A percentile compares a stretch with the other conserved stretches of the same genome.
phyloP scores from a whole-genome alignment of 2,888 invertebrate species.

The Heliconius sara region DNA sequence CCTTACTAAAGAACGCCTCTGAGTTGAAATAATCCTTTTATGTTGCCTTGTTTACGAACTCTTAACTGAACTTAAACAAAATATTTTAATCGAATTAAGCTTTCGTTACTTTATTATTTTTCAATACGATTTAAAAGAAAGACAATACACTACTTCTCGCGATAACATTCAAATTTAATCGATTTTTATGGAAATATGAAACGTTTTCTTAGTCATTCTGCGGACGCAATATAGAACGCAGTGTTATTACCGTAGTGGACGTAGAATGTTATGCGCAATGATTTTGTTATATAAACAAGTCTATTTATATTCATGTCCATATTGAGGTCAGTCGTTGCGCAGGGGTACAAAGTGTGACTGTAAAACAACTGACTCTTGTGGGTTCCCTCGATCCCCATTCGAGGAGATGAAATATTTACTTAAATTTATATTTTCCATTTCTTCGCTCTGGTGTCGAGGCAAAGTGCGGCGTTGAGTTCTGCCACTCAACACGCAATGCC shows the following conservation, averaged over 20 bases:
- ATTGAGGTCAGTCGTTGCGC: too few species aligned
- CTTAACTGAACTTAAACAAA: neutral
- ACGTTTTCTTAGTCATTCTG: neutral
- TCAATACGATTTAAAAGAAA: neutral
- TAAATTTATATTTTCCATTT: too few species aligned
- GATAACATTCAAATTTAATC: neutral
- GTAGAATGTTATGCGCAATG: neutral
- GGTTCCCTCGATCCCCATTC: too few species aligned
- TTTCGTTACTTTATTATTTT: neutral
- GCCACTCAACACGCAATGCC: too few species aligned
- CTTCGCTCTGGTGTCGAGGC: too few species aligned
- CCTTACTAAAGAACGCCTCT: slow-evolving; percentile 4
- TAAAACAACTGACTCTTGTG: too few species aligned
- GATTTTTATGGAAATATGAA: neutral
- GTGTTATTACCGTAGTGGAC: neutral
- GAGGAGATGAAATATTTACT: too few species aligned
- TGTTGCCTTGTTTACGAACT: slow-evolving; percentile 17
- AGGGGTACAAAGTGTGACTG: too few species aligned
- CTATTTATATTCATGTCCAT: neutral
- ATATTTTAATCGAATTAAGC: slow-evolving; percentile 3
- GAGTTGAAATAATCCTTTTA: slow-evolving; percentile 24
- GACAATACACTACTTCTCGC: neutral
- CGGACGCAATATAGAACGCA: neutral
- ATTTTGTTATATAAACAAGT: neutral
- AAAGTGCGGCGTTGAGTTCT: too few species aligned